Evolutionary conservation across 2,797 vertebrate species (phyloP), one percentile per base, ranked within the genome.

Genomic region (Sebastolobus alascanus): DNA sequence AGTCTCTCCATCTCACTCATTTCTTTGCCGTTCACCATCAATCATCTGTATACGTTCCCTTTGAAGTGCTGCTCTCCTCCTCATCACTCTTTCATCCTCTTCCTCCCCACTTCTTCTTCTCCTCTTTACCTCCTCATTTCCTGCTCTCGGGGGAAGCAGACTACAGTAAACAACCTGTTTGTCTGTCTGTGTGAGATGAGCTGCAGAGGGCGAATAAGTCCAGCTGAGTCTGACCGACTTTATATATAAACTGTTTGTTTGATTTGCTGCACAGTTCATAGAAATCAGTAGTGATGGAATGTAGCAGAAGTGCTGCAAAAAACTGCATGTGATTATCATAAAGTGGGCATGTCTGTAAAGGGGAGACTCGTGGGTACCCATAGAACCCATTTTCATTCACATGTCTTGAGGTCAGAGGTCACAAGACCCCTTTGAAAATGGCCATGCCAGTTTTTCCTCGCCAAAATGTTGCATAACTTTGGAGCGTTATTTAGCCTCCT

Each of bases 1-100:
- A 43, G n/a, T 40, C 35, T 64, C 33, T 67, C 40, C 25, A 8
- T 56, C 58, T 64, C 68, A 58, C 68, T 80, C 22, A 43, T 43
- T 12, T 59, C 5, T 58, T 54, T 35, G 9, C 64, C 4, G 0
- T 58, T 66, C 25, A 43, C 68, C 79, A 73, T 69, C 77, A 84
- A 65, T 77, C 78, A 84, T 73, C 60, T 59, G 33, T 11, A 46
- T 18, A 7, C 12, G 68, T 60, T 77, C 29, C 20, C 83, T 84
- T 59, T 75, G 60, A 75, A 66, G 60, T 59, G n/a, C 16, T 29
- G 55, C 73, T 65, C 69, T 73, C 50, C n/a, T 80, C n/a, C 33
- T 60, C 29, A 35, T 66, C 68, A 40, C 11, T 8, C 55, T 59
- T 59, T 14, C 65, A 14, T 43, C 54, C 29, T 10, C n/a, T 25